phyloP scores from a whole-genome alignment of 2,797 vertebrate species.

The Mormyrops boulengeri region DNA sequence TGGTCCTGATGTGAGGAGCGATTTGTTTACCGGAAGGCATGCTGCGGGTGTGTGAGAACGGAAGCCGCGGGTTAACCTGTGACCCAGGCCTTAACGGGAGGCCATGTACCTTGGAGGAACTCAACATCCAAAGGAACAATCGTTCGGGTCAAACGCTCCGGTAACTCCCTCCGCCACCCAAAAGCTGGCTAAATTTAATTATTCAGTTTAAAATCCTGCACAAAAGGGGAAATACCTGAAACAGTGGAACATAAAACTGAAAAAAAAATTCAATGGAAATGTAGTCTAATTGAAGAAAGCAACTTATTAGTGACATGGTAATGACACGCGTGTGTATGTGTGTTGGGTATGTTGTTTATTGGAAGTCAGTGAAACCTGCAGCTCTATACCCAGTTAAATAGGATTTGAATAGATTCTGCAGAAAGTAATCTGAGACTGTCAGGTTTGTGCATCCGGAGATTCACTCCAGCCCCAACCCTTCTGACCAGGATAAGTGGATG shows the following conservation, averaged over 20 bases:
- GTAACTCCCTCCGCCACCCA: background rate
- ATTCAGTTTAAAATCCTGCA: background rate
- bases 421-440: background rate
- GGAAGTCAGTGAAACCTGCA: background rate
- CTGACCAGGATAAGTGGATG: background rate
- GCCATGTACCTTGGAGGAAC: background rate
- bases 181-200: background rate
- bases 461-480: background rate
- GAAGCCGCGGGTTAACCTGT: background rate
- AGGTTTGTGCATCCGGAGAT: background rate
- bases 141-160: background rate
- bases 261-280: background rate
- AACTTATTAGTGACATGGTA: background rate
- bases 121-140: background rate
- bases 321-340: background rate
- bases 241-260: background rate
- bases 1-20: background rate
- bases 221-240: background rate
- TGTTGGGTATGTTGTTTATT: background rate
- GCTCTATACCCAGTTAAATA: background rate
- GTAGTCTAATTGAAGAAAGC: background rate
- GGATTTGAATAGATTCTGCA: background rate
- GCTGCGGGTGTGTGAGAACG: background rate
- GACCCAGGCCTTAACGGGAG: background rate
- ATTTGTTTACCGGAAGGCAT: slow-evolving; percentile 1